Evolutionary conservation across 2,797 vertebrate genomes (phyloP).

Genomic region (Odontamblyopus rebecca): DNA sequence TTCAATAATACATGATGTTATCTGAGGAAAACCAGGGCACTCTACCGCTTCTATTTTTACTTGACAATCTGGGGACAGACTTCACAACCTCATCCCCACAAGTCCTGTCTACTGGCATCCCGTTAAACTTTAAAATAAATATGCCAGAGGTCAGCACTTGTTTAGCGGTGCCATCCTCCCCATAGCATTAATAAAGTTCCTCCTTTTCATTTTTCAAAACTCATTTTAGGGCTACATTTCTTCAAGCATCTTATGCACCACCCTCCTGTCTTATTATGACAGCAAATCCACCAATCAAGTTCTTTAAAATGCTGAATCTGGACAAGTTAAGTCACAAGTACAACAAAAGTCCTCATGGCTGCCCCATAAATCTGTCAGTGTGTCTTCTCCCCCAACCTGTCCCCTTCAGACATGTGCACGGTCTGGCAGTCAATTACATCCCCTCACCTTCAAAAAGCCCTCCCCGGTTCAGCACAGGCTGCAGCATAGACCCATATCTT

Average conservation of each 20-base stretch:
- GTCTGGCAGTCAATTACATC: slow-evolving; percentile 63
- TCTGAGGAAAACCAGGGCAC: slow-evolving; percentile 20
- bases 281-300: slow-evolving; percentile 22
- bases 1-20: slow-evolving; percentile 20
- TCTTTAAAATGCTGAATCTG: slow-evolving; percentile 6
- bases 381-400: slow-evolving; percentile 26
- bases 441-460: slow-evolving; percentile 55
- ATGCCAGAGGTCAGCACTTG: slow-evolving; percentile 25
- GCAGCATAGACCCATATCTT: slow-evolving; percentile 45
- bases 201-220: slow-evolving; percentile 20
- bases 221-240: slow-evolving; percentile 8
- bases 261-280: slow-evolving; percentile 15
- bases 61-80: slow-evolving; percentile 30
- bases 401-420: slow-evolving; percentile 44
- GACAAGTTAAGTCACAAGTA: slow-evolving; percentile 20
- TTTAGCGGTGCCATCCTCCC: slow-evolving; percentile 19
- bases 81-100: slow-evolving; percentile 27
- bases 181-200: slow-evolving; percentile 12
- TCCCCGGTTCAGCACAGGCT: slow-evolving; percentile 30
- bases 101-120: slow-evolving; percentile 1
- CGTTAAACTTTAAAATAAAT: slow-evolving; percentile 42
- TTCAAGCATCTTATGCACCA: slow-evolving; percentile 15
- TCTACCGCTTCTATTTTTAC: slow-evolving; percentile 38
- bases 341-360: slow-evolving; percentile 18
- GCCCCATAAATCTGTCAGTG: slow-evolving; percentile 47